phyloP scores from a whole-genome alignment of 2,797 vertebrate species.

The Crenuchus spilurus region DNA sequence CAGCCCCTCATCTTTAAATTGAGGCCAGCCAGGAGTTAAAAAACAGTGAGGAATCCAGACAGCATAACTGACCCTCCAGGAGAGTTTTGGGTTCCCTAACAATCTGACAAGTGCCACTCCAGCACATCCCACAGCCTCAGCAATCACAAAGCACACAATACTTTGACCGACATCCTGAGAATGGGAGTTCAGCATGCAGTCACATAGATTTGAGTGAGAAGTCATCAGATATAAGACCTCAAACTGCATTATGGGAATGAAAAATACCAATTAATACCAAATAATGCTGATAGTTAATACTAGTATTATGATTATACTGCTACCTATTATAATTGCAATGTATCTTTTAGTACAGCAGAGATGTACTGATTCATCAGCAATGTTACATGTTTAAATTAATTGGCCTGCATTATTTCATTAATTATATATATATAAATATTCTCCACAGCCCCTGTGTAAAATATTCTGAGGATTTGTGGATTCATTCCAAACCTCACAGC shows the following conservation, averaged over 20 bases:
- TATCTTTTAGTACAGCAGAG: too few relatives aligned
- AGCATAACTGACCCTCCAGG: slow-evolving; percentile 62
- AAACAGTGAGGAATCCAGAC: slow-evolving; percentile 59
- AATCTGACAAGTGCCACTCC: slow-evolving; percentile 62
- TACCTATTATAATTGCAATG: too few relatives aligned
- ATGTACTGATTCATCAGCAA: too few relatives aligned
- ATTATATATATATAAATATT: too few relatives aligned
- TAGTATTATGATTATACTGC: too few relatives aligned
- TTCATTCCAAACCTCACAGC: too few relatives aligned
- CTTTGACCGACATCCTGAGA: slow-evolving; percentile 42
- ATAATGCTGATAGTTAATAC: too few relatives aligned
- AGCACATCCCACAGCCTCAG: slow-evolving; percentile 35
- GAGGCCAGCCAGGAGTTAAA: slow-evolving; percentile 69
- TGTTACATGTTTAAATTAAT: too few relatives aligned
- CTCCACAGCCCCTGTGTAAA: too few relatives aligned
- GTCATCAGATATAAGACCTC: slow-evolving; percentile 6
- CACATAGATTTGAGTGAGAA: slow-evolving; percentile 15
- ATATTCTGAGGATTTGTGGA: too few relatives aligned
- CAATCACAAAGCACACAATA: slow-evolving; percentile 40
- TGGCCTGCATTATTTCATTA: too few relatives aligned
- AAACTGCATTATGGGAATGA: slow-evolving; percentile 24
- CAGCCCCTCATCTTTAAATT: slow-evolving; percentile 67
- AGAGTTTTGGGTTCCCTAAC: slow-evolving; percentile 53
- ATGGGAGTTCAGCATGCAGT: slow-evolving; percentile 26
- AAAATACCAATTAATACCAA: slow-evolving; percentile 31